Percentiles rank a stretch among this genome's conserved stretches.
These are phyloP conservation scores for Oscheius sp. DNA, from an alignment of 2,888 invertebrate genomes.

Conservation along the genomic window DNA sequence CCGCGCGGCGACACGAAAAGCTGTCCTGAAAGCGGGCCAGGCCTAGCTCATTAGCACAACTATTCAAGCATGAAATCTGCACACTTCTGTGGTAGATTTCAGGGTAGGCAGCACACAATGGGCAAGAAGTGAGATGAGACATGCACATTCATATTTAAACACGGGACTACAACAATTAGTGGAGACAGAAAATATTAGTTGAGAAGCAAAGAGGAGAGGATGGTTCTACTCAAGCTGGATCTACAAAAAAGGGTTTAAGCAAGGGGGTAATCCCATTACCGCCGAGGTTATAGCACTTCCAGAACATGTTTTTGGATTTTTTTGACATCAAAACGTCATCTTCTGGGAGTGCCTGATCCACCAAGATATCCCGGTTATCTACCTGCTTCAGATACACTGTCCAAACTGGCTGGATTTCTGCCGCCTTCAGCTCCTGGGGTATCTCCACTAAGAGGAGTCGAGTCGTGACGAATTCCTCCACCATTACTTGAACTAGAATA, in stretches of 20 bases:
- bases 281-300: background rate
- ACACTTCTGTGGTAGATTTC: slow-evolving; percentile 25
- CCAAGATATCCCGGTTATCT: slow-evolving; percentile 7
- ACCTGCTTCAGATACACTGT: slow-evolving; percentile 65
- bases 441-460: slow-evolving; percentile 49
- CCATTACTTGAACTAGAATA: slow-evolving; percentile 43
- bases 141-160: background rate
- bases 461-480: slow-evolving; percentile 49
- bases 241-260: slow-evolving; percentile 20
- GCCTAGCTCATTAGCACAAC: slow-evolving; percentile 30
- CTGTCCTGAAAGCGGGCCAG: slow-evolving; percentile 31
- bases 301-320: background rate
- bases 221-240: slow-evolving; percentile 22
- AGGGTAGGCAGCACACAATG: slow-evolving; percentile 15
- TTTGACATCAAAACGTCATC: background rate
- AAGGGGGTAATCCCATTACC: background rate
- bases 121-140: background rate
- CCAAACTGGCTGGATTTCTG: slow-evolving; percentile 45
- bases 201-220: slow-evolving; percentile 21
- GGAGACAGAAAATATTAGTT: slow-evolving; percentile 8
- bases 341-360: slow-evolving; percentile 8
- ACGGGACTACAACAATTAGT: slow-evolving; percentile 4
- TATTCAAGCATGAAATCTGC: slow-evolving; percentile 31
- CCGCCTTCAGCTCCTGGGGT: slow-evolving; percentile 36
- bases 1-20: slow-evolving; percentile 31